Conservation (phyloP, 92 coral and sea anemone genomes). For the Virgularia gustaviana region DNA sequence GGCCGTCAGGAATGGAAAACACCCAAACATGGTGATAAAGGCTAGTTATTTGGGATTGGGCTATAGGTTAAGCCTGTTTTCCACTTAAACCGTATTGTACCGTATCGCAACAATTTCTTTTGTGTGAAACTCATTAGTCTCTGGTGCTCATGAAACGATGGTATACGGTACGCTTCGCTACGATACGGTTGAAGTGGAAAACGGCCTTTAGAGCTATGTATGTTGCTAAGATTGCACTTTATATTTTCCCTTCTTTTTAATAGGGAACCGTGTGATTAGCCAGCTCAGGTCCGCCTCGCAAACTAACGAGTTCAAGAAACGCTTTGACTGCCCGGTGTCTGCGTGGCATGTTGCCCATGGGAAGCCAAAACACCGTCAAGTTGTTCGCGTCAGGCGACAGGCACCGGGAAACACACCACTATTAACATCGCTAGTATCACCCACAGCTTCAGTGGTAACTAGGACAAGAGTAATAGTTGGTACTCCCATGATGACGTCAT, state of each 20-base stretch:
- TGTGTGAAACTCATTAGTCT: no score
- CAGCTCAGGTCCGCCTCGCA: slow-evolving; percentile 81
- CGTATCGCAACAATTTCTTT: no score
- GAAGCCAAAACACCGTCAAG: slow-evolving; percentile 62
- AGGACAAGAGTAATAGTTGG: slow-evolving; percentile 46
- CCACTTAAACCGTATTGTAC: no score
- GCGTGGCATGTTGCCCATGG: slow-evolving; percentile 96
- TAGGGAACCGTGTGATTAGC: slow-evolving; percentile 72
- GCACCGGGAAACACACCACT: slow-evolving; percentile 27
- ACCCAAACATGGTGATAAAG: not conserved
- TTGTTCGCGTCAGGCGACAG: slow-evolving; percentile 79
- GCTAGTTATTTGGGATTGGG: not conserved
- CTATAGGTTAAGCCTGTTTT: not conserved
- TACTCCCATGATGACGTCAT: slow-evolving; percentile 45
- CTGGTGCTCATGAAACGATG: no score
- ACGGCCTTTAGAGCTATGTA: no score
- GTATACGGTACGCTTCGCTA: no score
- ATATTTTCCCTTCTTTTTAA: not conserved
- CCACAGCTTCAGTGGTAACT: slow-evolving; percentile 53
- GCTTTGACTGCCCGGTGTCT: slow-evolving; percentile 67
- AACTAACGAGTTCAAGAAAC: slow-evolving; percentile 67
- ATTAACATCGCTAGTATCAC: slow-evolving; percentile 54
- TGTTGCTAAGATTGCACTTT: not conserved
- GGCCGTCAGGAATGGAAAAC: no score
- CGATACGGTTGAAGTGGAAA: no score